phyloP scores from a whole-genome alignment of 2,888 invertebrate species.

The Laspeyria flexula region DNA sequence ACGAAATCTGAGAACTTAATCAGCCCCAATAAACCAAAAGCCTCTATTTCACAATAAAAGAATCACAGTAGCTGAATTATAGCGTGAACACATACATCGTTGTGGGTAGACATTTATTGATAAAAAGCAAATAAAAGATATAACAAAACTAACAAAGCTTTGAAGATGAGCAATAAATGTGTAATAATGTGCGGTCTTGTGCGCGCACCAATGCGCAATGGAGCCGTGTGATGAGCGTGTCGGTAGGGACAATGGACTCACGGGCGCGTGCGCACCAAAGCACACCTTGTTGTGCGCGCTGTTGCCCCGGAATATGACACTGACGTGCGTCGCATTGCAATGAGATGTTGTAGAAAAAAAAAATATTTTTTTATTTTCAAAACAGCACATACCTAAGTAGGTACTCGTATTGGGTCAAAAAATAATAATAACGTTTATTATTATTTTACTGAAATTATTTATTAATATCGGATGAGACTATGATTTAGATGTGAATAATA shows the following conservation, averaged over 20 bases:
- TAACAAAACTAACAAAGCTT: constrained; percentile 78
- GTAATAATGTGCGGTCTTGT: constrained; percentile 75
- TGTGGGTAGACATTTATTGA: constrained; percentile 63
- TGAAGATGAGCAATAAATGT: constrained; percentile 84
- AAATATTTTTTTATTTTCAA: too few relatives aligned
- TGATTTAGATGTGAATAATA: too few relatives aligned
- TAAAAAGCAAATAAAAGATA: constrained; percentile 76
- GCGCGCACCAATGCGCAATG: constrained; percentile 64
- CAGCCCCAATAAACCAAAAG: constrained; percentile 37
- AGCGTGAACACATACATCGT: constrained; percentile 83
- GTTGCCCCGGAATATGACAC: constrained; percentile 12
- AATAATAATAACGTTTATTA: too few relatives aligned
- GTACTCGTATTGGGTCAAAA: too few relatives aligned
- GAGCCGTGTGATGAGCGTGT: constrained; percentile 70
- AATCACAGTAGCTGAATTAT: constrained; percentile 67
- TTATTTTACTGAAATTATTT: too few relatives aligned
- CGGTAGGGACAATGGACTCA: constrained; percentile 74
- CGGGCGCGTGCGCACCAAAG: constrained; percentile 73
- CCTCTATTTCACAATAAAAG: constrained; percentile 59
- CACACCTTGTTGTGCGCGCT: constrained; percentile 65
- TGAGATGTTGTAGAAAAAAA: not conserved
- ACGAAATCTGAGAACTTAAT: constrained; percentile 47
- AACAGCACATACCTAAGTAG: too few relatives aligned
- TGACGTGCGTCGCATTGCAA: constrained; percentile 6
- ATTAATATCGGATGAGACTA: too few relatives aligned